Conservation (phyloP, 2,113 vertebrate genomes). For the Eptesicus fuscus region DNA sequence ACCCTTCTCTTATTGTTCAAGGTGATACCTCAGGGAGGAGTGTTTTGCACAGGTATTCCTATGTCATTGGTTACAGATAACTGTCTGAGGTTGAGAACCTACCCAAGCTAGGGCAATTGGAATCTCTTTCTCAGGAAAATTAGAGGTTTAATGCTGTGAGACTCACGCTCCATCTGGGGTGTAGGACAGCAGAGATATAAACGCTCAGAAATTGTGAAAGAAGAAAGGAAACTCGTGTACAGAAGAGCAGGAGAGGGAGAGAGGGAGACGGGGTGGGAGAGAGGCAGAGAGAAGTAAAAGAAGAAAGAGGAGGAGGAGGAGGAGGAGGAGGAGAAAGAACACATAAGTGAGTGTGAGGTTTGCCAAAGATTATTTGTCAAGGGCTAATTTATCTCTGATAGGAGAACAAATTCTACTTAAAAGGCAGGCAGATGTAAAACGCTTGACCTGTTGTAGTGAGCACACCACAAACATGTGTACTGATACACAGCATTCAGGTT, state of each 20-base stretch:
- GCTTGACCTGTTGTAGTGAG: background rate
- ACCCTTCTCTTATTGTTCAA: background rate
- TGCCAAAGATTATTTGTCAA: background rate
- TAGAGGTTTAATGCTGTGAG: background rate
- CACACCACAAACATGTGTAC: background rate
- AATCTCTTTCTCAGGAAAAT: conserved; percentile 38
- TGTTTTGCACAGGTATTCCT: background rate
- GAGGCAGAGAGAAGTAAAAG: background rate
- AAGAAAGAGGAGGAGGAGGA: background rate
- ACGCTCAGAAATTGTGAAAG: conserved; percentile 3
- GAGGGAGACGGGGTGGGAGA: background rate
- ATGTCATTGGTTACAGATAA: background rate
- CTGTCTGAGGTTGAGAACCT: background rate
- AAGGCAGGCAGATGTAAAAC: background rate
- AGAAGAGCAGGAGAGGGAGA: background rate
- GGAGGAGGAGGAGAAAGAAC: background rate
- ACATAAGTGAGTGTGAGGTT: background rate
- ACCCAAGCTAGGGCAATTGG: background rate
- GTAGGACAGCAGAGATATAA: background rate
- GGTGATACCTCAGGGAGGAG: background rate
- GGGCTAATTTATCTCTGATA: background rate
- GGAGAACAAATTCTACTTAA: background rate
- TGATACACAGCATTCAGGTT: background rate
- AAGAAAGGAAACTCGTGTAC: background rate
- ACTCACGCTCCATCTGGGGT: background rate